Percentiles rank a stretch among this genome's conserved stretches.
These are phyloP conservation scores for Odontophorus gujanensis DNA, from an alignment of 2,113 vertebrate genomes.

Conservation along the genomic window DNA sequence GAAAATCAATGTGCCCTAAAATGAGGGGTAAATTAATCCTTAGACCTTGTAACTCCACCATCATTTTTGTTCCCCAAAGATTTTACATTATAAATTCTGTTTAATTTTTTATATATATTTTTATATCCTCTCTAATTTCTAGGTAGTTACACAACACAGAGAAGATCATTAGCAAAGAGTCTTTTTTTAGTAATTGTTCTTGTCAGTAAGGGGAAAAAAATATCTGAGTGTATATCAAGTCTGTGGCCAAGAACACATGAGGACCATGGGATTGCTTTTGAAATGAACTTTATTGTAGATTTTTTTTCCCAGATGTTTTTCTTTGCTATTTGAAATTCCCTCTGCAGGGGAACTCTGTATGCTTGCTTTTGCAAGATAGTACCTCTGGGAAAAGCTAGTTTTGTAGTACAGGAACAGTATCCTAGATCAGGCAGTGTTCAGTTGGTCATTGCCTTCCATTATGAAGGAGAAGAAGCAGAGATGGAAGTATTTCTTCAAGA, in stretches of 20 bases:
- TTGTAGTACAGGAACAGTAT: background rate
- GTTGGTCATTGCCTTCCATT: background rate
- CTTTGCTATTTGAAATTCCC: background rate
- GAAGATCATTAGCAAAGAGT: background rate
- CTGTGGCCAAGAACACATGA: background rate
- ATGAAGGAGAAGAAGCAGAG: background rate
- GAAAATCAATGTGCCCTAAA: background rate
- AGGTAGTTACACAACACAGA: background rate
- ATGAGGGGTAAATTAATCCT: background rate
- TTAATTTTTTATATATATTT: background rate
- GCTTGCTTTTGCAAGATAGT: background rate
- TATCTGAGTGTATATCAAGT: background rate
- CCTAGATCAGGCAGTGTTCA: background rate
- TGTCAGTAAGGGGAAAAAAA: background rate
- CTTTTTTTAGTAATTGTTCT: background rate
- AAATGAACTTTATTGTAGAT: background rate
- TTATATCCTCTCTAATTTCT: background rate
- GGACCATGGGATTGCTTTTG: background rate
- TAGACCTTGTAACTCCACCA: background rate
- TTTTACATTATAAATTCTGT: background rate
- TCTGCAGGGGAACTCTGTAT: background rate
- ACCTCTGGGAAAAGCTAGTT: background rate
- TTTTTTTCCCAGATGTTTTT: background rate
- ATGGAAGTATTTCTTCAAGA: background rate
- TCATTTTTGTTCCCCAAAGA: background rate